Evolutionary conservation across 1,140 invertebrate genomes (phyloP).

Genomic region (Drosophila simulans): DNA sequence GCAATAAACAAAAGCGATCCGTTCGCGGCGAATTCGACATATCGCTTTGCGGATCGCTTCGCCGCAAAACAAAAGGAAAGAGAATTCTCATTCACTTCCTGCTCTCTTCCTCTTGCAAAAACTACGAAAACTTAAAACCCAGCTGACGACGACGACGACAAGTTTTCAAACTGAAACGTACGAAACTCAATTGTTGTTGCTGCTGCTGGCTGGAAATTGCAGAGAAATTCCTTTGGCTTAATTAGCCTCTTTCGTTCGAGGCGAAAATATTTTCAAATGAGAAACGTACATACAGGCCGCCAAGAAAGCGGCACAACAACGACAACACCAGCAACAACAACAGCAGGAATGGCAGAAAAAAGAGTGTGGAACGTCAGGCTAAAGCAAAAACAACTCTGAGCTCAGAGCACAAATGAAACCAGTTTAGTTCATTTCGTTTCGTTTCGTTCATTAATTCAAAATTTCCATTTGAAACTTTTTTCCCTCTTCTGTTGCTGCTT

Average conservation of each 20-base stretch:
- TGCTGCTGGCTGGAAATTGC: conserved; percentile 67
- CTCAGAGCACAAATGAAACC: conserved; percentile 81
- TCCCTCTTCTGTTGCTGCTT: conserved; percentile 37
- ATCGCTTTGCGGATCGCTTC: conserved; percentile 21
- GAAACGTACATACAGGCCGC: conserved; percentile 62
- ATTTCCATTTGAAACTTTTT: conserved; percentile 84
- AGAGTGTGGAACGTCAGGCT: conserved; percentile 22
- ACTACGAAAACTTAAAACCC: conserved; percentile 42
- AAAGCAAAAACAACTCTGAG: conserved; percentile 56
- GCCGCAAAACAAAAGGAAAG: conserved; percentile 37
- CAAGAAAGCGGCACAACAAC: conserved; percentile 78
- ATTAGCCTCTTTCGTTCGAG: conserved; percentile 80
- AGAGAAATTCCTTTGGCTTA: conserved; percentile 83
- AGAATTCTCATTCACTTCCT: conserved; percentile 60
- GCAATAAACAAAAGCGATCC: conserved; percentile 64
- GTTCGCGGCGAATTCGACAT: conserved; percentile 27
- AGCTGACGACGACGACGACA: conserved; percentile 76
- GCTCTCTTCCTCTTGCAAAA: conserved; percentile 37
- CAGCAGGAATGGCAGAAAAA: conserved; percentile 20
- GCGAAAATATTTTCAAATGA: conserved; percentile 82
- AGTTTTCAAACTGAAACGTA: conserved; percentile 58
- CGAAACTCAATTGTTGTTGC: conserved; percentile 70
- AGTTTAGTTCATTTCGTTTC: conserved; percentile 83
- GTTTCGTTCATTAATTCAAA: conserved; percentile 83
- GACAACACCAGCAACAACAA: conserved; percentile 33